A percentile compares a stretch with the other conserved stretches of the same genome.
phyloP scores from a whole-genome alignment of 2,888 invertebrate species.

The Enchytraeus crypticus region DNA sequence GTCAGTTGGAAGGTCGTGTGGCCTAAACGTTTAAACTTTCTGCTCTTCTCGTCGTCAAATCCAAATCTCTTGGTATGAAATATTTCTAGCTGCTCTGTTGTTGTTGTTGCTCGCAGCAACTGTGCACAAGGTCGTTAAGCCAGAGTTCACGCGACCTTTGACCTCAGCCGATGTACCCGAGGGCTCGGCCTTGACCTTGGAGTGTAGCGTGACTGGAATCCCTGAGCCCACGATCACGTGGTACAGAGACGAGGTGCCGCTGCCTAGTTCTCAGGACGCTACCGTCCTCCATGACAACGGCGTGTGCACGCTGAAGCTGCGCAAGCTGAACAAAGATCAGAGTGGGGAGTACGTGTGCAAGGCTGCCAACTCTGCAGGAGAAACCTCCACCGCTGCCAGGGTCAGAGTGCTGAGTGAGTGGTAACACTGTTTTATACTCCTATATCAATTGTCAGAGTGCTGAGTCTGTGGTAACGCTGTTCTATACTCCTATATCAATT shows the following conservation, averaged over 20 bases:
- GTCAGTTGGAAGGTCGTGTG: too few relatives aligned
- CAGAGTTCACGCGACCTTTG: constrained; percentile 45
- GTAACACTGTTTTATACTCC: too few relatives aligned
- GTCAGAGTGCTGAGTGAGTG: constrained; percentile 60
- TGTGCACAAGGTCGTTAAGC: constrained; percentile 45
- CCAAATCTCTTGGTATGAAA: too few relatives aligned
- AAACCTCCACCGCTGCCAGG: constrained; percentile 35
- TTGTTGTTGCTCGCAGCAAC: too few relatives aligned
- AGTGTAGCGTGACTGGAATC: constrained; percentile 47
- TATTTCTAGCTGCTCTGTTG: too few relatives aligned
- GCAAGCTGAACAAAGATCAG: constrained; percentile 61
- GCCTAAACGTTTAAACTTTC: too few relatives aligned
- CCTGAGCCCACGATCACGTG: constrained; percentile 47
- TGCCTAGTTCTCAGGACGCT: constrained; percentile 53
- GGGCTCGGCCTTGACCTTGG: constrained; percentile 42
- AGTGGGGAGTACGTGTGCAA: constrained; percentile 54
- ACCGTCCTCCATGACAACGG: constrained; percentile 73
- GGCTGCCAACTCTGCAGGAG: constrained; percentile 42
- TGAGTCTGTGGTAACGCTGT: too few relatives aligned
- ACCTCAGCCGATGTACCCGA: constrained; percentile 44
- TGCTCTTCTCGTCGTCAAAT: too few relatives aligned
- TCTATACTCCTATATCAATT: too few relatives aligned
- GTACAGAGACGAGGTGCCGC: constrained; percentile 45
- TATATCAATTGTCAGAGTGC: too few relatives aligned
- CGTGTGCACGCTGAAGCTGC: constrained; percentile 64